Base-by-base conservation (phyloP, 2,113 vertebrate genomes). In the Daboia siamensis region DNA sequence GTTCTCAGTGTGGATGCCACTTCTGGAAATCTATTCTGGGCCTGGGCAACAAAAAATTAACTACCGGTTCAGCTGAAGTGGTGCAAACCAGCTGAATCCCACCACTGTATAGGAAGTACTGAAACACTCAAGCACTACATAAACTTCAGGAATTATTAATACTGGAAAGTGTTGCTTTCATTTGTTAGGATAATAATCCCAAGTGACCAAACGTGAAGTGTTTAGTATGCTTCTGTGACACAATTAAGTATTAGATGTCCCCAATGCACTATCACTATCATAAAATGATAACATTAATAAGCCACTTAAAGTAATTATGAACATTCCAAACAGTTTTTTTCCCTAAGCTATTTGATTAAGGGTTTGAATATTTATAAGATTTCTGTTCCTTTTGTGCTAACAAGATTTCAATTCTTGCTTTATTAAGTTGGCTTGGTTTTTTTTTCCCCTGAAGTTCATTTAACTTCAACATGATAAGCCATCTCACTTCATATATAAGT, bases 321-420 rank as follows among this genome's bases (percentile, higher is more conserved):
- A 94, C 93, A 92, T 59, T 48, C 11, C 26, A 64, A 88, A 33
- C 54, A 90, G 52, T 10, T 89, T 54, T 17, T 89, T 46, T 51
- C 13, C 46, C 24, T 64, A 48, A 90, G 8, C 24, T 85, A 85
- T 12, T 48, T 90, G 46, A 56, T 87, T 90, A 89, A 39, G 13
- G 90, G 55, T 15, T 55, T 55, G 5, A 3, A 33, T 61, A 52
- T 17, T 87, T 15, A 46, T 13, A 93, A 87, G 59, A 26, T 26
- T 92, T 93, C 74, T 11, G 33, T 46, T 61, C 33, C 80, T 87
- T 13, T 57, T 56, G 69, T 5, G 74, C 69, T 84, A 87, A 48
- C 26, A 57, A 17, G 0, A 89, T 86, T 88, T 86, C 74, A 94
- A 1, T 57, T 86, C 46, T 92, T 86, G 5, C 21, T 61, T 86